These are phyloP conservation scores for Sebastes variabilis DNA, from an alignment of 2,797 vertebrate species.

Conservation along the genomic window DNA sequence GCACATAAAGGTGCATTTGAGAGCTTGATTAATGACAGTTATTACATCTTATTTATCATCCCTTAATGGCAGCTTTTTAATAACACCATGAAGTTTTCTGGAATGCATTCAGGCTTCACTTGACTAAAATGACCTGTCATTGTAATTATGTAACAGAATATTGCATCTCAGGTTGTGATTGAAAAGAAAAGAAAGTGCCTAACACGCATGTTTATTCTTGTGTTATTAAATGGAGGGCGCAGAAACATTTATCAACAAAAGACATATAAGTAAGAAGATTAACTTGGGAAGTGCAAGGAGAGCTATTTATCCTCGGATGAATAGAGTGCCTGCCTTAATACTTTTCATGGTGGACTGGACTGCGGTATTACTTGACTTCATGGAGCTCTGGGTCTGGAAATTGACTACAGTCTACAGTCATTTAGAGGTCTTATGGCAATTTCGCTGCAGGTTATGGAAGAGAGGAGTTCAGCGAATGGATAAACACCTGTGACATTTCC, in stretches of 20 bases:
- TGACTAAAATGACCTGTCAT: slow-evolving; percentile 55
- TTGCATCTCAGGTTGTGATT: slow-evolving; percentile 36
- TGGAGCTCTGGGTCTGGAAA: slow-evolving; percentile 76
- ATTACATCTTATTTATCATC: slow-evolving; percentile 44
- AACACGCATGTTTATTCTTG: slow-evolving; percentile 32
- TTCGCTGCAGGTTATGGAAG: slow-evolving; percentile 73
- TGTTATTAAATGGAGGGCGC: slow-evolving; percentile 36
- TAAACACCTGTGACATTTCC: slow-evolving; percentile 79
- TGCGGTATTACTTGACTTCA: slow-evolving; percentile 71
- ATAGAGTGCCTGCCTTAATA: slow-evolving; percentile 54
- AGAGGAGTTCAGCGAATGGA: slow-evolving; percentile 71
- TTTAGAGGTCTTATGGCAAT: slow-evolving; percentile 78
- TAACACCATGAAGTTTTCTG: slow-evolving; percentile 5
- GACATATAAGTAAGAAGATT: slow-evolving; percentile 67
- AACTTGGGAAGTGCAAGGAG: slow-evolving; percentile 42
- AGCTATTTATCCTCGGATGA: slow-evolving; percentile 60
- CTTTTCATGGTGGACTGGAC: slow-evolving; percentile 71
- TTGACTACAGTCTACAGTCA: slow-evolving; percentile 77
- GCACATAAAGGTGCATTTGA: slow-evolving; percentile 1
- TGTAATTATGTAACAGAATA: slow-evolving; percentile 55
- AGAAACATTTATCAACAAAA: slow-evolving; percentile 60
- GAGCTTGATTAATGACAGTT: slow-evolving; percentile 33
- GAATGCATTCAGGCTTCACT: slow-evolving; percentile 26
- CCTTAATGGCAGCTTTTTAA: slow-evolving; percentile 12
- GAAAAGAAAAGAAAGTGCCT: slow-evolving; percentile 17